Base-by-base conservation (phyloP, 1,140 invertebrate species). In the Amphibalanus amphitrite region DNA sequence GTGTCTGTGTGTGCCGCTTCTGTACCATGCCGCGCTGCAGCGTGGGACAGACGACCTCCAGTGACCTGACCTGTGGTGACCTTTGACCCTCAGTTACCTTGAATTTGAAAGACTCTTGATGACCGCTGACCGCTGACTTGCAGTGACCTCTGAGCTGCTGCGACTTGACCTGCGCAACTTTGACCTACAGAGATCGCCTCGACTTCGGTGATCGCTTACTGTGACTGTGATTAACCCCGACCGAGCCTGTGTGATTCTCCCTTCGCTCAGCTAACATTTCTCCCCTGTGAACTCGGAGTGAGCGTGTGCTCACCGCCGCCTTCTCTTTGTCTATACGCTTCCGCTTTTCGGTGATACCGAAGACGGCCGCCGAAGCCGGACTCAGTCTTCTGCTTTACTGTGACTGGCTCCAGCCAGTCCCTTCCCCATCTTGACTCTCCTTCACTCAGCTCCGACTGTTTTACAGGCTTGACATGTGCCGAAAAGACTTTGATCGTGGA, bases 401-500 rank as follows among this genome's bases (percentile, higher is more conserved):
- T n/a, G n/a, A n/a, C n/a, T n/a, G n/a, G n/a, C n/a, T n/a, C n/a
- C n/a, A n/a, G n/a, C n/a, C n/a, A n/a, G n/a, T n/a, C n/a, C n/a
- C n/a, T n/a, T n/a, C n/a, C 33, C 33, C 33, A 38, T 38, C 33
- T 15, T 6, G 47, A 59, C 13, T 23, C 13, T 20, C 20, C 17
- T 1, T 59, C 47, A 59, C 47, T 59, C 47, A 59, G 47, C 47
- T 1, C 47, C 10, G 13, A 23, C 71, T 74, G 79, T 78, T 74
- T 89, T 89, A 82, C 91, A 95, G 92, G 92, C 91, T 95, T 87
- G 93, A 96, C 89, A 95, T 96, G 93, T 96, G 93, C 89, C 89
- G 93, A 85, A 86, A 92, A 84, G 89, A 92, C 85, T 92, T 90
- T 85, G 87, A 90, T 81, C 90, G 89, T 85, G 92, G 93, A 83